Evolutionary conservation across 2,888 invertebrate species (phyloP), one percentile per base, ranked within the genome.

Genomic region (Coelinius sp.): DNA sequence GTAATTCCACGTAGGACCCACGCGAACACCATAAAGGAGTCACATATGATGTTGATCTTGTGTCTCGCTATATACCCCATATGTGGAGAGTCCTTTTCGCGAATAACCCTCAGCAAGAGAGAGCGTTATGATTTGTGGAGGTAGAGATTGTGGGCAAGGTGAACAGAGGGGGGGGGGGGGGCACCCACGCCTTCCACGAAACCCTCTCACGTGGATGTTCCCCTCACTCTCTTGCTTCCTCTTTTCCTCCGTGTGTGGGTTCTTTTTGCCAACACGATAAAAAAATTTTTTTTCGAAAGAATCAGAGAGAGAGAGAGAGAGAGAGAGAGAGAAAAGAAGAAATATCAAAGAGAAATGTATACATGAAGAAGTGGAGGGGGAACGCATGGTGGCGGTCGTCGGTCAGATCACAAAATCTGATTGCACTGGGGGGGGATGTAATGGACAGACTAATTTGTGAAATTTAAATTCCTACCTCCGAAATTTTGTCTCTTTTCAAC

Each of bases 381-480:
- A 62, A 63, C 66, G 46, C 69, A 66, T 70, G 70, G 71, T 27
- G 53, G 62, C 64, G 64, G 70, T 71, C 71, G 71, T 68, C 76
- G 73, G 73, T 67, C 53, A 75, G 84, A 85, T 84, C 81, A 82
- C 78, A 80, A 78, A 77, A 72, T 70, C 76, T 78, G 85, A 85
- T 85, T 82, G 79, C 78, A 79, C 79, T 82, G 78, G 79, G 84
- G 82, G 83, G 79, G 84, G 82, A 82, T 86, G 86, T 87, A 87
- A 86, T 86, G 84, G 85, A 84, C 84, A 80, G 83, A 85, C 86
- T 87, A 87, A 87, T 87, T 86, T 85, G 86, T 80, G 85, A 86
- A 85, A 86, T 87, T 87, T 85, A 86, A 86, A 86, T 86, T 86
- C 86, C 86, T 82, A 81, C 82, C 83, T 81, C 80, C 80, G 81